A percentile compares a stretch with the other conserved stretches of the same genome.
phyloP scores from a whole-genome alignment of 2,888 invertebrate species.

The Dicyrtoma fusca region DNA sequence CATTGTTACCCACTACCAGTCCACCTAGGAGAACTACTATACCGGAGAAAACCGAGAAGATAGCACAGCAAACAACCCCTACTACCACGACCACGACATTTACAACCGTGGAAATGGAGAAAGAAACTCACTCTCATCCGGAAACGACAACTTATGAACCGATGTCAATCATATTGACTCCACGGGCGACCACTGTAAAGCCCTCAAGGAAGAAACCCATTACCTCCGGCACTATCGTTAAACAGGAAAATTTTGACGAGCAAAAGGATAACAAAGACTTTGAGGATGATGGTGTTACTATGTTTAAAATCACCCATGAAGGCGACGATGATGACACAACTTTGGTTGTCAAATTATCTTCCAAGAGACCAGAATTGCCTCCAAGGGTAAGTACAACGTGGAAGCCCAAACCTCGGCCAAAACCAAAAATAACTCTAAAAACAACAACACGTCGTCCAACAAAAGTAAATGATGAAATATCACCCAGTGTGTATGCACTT shows the following conservation, averaged over 20 bases:
- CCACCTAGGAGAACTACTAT: not conserved
- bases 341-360: constrained; percentile 5
- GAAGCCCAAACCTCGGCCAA: constrained; percentile 17
- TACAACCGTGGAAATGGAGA: too few relatives aligned
- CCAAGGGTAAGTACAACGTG: not conserved
- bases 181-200: not conserved
- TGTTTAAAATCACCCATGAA: constrained; percentile 7
- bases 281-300: constrained; percentile 1
- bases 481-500: constrained; percentile 21
- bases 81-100: too few relatives aligned
- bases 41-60: not conserved
- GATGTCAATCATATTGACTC: not conserved
- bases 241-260: not conserved
- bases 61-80: not conserved
- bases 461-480: not conserved
- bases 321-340: constrained; percentile 6
- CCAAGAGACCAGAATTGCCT: constrained; percentile 9
- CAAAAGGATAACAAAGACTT: constrained; percentile 10
- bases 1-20: not conserved
- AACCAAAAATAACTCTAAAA: constrained; percentile 18
- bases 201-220: too few relatives aligned
- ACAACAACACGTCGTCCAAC: not conserved
- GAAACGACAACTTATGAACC: too few relatives aligned
- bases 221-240: not conserved
- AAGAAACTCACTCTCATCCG: too few relatives aligned